A percentile compares a stretch with the other conserved stretches of the same genome.
Evolutionary conservation across 2,797 vertebrate species (phyloP).

Genomic region (Gorsachius magnificus): DNA sequence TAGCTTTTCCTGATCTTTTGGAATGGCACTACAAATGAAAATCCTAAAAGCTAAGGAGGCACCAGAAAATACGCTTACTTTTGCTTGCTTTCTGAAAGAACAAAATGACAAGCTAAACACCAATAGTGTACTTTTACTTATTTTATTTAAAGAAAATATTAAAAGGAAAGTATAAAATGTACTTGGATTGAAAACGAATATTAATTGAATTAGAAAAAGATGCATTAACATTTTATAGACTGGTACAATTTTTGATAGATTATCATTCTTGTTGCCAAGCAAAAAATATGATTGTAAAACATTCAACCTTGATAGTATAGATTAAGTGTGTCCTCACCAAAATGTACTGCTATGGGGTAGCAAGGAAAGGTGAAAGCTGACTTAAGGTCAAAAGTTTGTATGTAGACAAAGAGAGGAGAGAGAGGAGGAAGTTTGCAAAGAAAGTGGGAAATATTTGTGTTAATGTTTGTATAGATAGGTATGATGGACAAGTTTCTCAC

Average conservation of each 20-base stretch:
- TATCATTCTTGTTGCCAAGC: neutral
- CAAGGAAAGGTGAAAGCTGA: neutral
- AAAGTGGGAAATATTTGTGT: neutral
- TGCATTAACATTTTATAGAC: neutral
- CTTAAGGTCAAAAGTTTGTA: neutral
- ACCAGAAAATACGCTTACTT: neutral
- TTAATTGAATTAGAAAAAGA: neutral
- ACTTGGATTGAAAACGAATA: neutral
- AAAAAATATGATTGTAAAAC: neutral
- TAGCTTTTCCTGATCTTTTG: slow-evolving; percentile 12
- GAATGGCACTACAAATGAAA: neutral
- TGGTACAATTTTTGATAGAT: neutral
- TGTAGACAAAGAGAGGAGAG: neutral
- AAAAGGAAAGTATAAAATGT: neutral
- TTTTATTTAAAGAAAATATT: neutral
- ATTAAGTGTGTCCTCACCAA: neutral
- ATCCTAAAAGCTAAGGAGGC: neutral
- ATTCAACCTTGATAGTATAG: neutral
- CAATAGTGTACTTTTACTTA: neutral
- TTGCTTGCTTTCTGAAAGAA: neutral
- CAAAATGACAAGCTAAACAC: neutral
- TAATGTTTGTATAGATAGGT: neutral
- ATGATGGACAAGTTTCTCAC: neutral
- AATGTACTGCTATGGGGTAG: neutral
- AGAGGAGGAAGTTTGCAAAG: neutral